Percentiles rank a stretch among this genome's conserved stretches.
phyloP scores from a whole-genome alignment of 1,140 invertebrate genomes.

The Trichonephila clavata region DNA sequence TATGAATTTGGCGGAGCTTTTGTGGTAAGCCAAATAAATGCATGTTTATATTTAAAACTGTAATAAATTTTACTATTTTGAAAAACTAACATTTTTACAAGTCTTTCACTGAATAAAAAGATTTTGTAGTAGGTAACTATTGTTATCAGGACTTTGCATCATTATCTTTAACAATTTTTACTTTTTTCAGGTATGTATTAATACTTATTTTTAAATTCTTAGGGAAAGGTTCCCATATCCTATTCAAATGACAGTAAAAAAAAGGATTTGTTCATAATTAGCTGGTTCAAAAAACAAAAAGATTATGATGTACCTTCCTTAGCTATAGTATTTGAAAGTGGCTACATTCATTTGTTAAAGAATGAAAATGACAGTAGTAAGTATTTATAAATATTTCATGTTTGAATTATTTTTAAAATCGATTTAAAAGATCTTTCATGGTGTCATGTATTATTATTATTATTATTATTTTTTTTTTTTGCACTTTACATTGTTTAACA shows the following conservation, averaged over 20 bases:
- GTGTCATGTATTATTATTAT: background rate
- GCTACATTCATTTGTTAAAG: conserved; percentile 92
- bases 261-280: conserved; percentile 74
- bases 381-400: background rate
- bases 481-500: too few relatives aligned
- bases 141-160: too few relatives aligned
- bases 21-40: conserved; percentile 81
- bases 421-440: background rate
- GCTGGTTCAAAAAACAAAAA: conserved; percentile 92
- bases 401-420: background rate
- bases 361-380: conserved; percentile 93
- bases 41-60: too few relatives aligned
- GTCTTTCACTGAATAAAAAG: too few relatives aligned
- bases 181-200: too few relatives aligned
- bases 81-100: too few relatives aligned
- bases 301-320: conserved; percentile 89
- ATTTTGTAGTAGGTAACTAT: too few relatives aligned
- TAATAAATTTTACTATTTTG: too few relatives aligned
- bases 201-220: background rate
- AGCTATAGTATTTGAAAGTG: conserved; percentile 93
- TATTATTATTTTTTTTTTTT: conserved; percentile 14
- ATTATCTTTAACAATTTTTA: too few relatives aligned
- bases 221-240: conserved; percentile 70
- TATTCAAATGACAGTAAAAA: conserved; percentile 44
- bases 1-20: conserved; percentile 95